Percentiles rank a stretch among this genome's conserved stretches.
These are phyloP conservation scores for Diorhabda elongata DNA, from an alignment of 1,140 invertebrate species.

Conservation along the genomic window DNA sequence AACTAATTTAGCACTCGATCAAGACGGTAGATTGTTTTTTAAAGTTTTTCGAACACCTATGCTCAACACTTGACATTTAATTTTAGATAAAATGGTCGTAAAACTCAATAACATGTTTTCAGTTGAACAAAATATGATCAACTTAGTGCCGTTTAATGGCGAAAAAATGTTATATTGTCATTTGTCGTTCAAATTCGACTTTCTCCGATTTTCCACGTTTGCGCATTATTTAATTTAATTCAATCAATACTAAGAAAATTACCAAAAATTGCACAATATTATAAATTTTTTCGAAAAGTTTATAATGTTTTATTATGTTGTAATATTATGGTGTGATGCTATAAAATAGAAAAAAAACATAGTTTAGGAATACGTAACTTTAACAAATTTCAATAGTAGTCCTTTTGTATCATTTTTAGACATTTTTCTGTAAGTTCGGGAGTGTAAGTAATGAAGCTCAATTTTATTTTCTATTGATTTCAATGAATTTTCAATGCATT, in stretches of 20 bases:
- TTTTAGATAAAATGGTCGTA: conserved; percentile 39
- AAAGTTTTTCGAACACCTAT: conserved; percentile 40
- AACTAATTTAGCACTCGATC: conserved; percentile 46
- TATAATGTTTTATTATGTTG: no score
- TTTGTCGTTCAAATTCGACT: not conserved
- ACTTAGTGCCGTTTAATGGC: conserved; percentile 27
- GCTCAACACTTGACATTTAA: conserved; percentile 45
- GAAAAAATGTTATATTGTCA: conserved; percentile 6
- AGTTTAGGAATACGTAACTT: no score
- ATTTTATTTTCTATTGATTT: no score
- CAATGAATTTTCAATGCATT: no score
- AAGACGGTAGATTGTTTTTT: conserved; percentile 47
- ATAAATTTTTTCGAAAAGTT: no score
- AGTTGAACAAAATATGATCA: conserved; percentile 36
- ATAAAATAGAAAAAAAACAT: no score
- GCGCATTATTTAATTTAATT: not conserved
- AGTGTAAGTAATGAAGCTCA: no score
- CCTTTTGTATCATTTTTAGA: no score
- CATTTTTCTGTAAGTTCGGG: no score
- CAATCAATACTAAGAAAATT: no score
- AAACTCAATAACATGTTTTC: conserved; percentile 47
- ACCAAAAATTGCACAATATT: not conserved
- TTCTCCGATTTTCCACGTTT: not conserved
- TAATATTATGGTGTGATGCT: no score
- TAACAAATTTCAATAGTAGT: no score